A percentile compares a stretch with the other conserved stretches of the same genome.
phyloP scores from a whole-genome alignment of 2,113 vertebrate genomes.

The Fulmarus glacialis region DNA sequence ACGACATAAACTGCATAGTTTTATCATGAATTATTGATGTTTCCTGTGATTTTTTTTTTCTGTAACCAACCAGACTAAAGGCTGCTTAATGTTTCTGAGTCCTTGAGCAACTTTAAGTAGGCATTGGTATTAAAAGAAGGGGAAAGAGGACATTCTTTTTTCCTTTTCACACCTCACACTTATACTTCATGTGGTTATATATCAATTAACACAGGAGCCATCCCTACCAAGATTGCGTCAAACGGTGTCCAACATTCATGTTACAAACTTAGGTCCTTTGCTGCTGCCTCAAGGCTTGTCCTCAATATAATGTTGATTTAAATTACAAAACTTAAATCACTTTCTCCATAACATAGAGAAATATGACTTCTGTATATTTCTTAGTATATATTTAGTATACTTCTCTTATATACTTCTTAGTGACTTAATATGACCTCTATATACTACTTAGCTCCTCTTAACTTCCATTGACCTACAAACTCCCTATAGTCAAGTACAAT shows the following conservation, averaged over 20 bases:
- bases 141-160: background rate
- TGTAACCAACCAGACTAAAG: background rate
- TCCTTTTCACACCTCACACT: background rate
- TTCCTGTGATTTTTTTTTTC: background rate
- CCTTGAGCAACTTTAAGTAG: background rate
- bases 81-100: background rate
- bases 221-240: background rate
- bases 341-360: background rate
- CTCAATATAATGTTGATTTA: background rate
- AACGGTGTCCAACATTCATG: background rate
- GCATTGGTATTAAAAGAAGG: background rate
- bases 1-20: background rate
- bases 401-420: background rate
- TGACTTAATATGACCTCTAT: background rate
- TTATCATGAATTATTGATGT: background rate
- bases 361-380: background rate
- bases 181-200: background rate
- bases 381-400: background rate
- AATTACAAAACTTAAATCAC: background rate
- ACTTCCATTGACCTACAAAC: background rate
- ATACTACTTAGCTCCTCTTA: background rate
- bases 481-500: background rate
- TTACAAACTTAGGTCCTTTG: background rate
- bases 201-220: background rate
- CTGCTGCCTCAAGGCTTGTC: background rate